phyloP scores from a whole-genome alignment of 2,113 vertebrate genomes.

The Acanthochromis polyacanthus region DNA sequence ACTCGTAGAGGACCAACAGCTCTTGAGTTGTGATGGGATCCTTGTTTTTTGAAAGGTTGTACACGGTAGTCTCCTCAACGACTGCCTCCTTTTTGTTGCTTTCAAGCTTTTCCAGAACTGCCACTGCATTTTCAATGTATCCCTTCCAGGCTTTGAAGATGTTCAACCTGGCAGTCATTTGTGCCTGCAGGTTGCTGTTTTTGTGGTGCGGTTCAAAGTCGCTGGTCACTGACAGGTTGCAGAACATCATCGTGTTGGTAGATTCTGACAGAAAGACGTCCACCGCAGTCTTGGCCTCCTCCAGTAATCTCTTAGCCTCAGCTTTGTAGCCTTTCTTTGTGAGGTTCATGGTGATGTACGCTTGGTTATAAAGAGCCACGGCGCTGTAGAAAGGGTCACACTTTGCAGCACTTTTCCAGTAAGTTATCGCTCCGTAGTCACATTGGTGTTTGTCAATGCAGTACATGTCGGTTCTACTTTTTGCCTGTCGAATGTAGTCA shows the following conservation, averaged over 20 bases:
- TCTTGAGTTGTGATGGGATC: slow-evolving; percentile 12
- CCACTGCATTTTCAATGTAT: slow-evolving; percentile 7
- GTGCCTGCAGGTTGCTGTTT: slow-evolving; percentile 17
- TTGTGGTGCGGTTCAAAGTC: slow-evolving; percentile 17
- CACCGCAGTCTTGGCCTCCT: not conserved
- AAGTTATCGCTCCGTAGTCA: slow-evolving; percentile 31
- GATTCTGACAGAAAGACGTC: slow-evolving; percentile 28
- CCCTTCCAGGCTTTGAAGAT: slow-evolving; percentile 23
- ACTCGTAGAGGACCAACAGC: not conserved
- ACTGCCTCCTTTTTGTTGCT: rapidly evolving
- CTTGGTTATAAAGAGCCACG: slow-evolving; percentile 37
- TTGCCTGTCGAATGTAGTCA: slow-evolving; percentile 18
- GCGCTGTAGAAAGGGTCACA: not conserved
- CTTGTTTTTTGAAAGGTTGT: slow-evolving; percentile 20
- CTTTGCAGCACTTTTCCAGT: slow-evolving; percentile 17
- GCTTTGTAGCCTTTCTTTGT: not conserved
- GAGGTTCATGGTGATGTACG: slow-evolving; percentile 38
- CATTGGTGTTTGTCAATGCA: not conserved
- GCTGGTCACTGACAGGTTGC: not conserved
- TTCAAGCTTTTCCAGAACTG: not conserved
- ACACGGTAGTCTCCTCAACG: not conserved
- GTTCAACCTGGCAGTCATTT: slow-evolving; percentile 19
- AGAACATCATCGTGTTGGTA: slow-evolving; percentile 30
- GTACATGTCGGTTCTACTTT: slow-evolving; percentile 9
- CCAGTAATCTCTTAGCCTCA: not conserved